Evolutionary conservation across 1,140 invertebrate genomes (phyloP).

Genomic region (Phymorhynchus buccinoides): DNA sequence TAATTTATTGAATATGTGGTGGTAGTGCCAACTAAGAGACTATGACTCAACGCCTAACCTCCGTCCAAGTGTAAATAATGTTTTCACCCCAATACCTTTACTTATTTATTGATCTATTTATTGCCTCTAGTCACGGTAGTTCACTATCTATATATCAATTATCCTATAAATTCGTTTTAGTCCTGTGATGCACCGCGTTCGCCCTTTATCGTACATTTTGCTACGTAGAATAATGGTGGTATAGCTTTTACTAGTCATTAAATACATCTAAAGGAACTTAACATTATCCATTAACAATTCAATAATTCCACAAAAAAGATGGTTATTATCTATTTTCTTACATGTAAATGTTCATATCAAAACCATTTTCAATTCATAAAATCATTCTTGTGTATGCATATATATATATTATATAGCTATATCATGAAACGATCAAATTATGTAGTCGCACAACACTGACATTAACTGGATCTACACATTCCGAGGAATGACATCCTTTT

Average conservation of each 20-base stretch:
- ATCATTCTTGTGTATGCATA: background rate
- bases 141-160: background rate
- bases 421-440: too few relatives aligned
- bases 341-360: background rate
- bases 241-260: background rate
- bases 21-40: background rate
- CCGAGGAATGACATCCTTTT: conserved; percentile 19
- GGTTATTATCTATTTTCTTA: background rate
- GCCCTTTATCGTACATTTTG: background rate
- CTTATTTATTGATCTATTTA: conserved; percentile 29
- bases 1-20: conserved; percentile 5
- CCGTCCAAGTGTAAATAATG: conserved; percentile 12
- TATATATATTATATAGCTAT: too few relatives aligned
- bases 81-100: background rate
- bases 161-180: background rate
- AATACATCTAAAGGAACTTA: background rate
- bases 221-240: background rate
- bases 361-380: background rate
- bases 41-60: background rate
- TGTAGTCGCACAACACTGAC: background rate
- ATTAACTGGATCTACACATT: conserved; percentile 22
- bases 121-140: background rate
- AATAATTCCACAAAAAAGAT: background rate
- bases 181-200: background rate
- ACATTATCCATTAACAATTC: background rate